A percentile compares a stretch with the other conserved stretches of the same genome.
phyloP scores from a whole-genome alignment of 2,888 invertebrate genomes.

The Clunio marinus region DNA sequence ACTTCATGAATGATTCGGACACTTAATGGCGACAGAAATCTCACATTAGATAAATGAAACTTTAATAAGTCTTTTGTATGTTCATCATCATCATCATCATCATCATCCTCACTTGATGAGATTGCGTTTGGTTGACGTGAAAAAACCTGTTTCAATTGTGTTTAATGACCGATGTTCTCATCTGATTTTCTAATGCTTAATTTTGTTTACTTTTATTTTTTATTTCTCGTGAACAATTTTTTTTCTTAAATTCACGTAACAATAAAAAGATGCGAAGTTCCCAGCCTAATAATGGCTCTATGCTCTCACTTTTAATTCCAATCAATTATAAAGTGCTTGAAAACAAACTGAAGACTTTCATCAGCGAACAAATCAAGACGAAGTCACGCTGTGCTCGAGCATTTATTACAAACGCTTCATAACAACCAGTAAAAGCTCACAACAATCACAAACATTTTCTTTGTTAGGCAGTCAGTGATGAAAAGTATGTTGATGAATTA shows the following conservation, averaged over 20 bases:
- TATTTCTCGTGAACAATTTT: too few relatives aligned
- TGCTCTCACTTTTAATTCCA: too few relatives aligned
- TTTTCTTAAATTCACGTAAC: too few relatives aligned
- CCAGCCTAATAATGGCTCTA: too few relatives aligned
- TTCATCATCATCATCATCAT: conserved; percentile 20
- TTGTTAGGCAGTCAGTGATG: neutral
- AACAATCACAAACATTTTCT: neutral
- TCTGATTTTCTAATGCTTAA: too few relatives aligned
- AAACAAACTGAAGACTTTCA: too few relatives aligned
- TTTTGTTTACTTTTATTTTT: too few relatives aligned
- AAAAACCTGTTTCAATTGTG: too few relatives aligned
- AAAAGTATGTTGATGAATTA: conserved; percentile 14
- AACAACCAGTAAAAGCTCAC: neutral
- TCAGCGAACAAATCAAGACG: too few relatives aligned
- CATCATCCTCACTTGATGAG: neutral
- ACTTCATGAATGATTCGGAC: neutral
- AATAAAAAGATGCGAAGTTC: too few relatives aligned
- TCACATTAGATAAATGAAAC: conserved; percentile 22
- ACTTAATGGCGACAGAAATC: conserved; percentile 33
- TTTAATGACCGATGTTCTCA: too few relatives aligned
- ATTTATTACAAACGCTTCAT: neutral
- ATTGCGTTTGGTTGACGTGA: neutral
- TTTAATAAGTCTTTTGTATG: conserved; percentile 27
- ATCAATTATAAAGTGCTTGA: too few relatives aligned
- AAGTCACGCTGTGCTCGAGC: neutral